phyloP scores from a whole-genome alignment of 2,797 vertebrate species.

The Tolypeutes matacus region DNA sequence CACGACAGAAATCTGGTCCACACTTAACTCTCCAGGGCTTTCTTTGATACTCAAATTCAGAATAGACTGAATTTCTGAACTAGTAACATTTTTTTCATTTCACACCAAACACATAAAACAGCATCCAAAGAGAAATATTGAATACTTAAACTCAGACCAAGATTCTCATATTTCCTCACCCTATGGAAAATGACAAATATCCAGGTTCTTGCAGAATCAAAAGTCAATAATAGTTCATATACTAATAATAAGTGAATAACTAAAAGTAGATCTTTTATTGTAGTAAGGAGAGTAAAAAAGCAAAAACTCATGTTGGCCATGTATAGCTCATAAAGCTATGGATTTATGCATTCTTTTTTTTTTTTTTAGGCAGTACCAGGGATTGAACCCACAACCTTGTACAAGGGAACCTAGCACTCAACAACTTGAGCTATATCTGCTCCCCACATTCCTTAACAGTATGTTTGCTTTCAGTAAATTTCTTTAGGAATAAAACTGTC shows the following conservation, averaged over 20 bases:
- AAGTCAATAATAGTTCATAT: slow-evolving; percentile 4
- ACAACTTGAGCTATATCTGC: too few species aligned
- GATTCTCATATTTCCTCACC: neutral
- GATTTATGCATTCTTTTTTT: neutral
- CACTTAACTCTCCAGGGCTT: neutral
- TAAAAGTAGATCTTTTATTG: neutral
- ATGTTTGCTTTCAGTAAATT: neutral
- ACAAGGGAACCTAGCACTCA: too few species aligned
- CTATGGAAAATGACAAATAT: neutral
- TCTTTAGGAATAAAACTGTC: slow-evolving; percentile 2
- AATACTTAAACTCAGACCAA: slow-evolving; percentile 31
- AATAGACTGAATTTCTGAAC: slow-evolving; percentile 29
- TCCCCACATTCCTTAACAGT: neutral
- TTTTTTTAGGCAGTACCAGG: too few species aligned
- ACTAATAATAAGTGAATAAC: neutral
- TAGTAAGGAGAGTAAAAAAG: neutral
- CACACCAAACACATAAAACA: neutral
- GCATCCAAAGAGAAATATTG: neutral
- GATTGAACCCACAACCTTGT: too few species aligned
- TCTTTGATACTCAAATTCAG: slow-evolving; percentile 21
- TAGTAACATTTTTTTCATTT: neutral
- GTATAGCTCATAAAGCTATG: neutral
- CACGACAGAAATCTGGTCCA: slow-evolving; percentile 1
- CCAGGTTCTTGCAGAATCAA: slow-evolving; percentile 4
- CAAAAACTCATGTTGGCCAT: neutral